phyloP scores from a whole-genome alignment of 2,888 invertebrate genomes.

The Gasteruption jaculator region DNA sequence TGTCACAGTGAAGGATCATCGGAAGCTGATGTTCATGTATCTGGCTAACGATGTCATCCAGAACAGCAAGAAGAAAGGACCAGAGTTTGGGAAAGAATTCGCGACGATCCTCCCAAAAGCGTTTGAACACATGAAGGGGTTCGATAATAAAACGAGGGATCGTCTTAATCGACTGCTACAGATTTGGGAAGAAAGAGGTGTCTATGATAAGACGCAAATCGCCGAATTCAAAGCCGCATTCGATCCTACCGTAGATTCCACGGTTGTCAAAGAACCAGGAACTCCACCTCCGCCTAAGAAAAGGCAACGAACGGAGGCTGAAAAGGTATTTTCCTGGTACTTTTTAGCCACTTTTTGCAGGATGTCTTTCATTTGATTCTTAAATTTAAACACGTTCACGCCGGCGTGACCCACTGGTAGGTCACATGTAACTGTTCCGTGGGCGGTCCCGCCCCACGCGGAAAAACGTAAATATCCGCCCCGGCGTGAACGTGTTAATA shows the following conservation, averaged over 20 bases:
- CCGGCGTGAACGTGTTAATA: too few species aligned
- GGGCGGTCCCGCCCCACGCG: too few species aligned
- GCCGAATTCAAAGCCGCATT: constrained; percentile 70
- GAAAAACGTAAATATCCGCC: too few species aligned
- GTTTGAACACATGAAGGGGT: constrained; percentile 76
- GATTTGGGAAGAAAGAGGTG: constrained; percentile 91
- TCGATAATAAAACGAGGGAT: constrained; percentile 77
- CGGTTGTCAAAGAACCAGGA: constrained; percentile 35
- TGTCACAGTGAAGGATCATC: constrained; percentile 72
- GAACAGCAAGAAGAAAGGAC: constrained; percentile 96
- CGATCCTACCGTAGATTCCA: constrained; percentile 39
- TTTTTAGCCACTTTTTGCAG: background rate
- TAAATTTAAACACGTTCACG: too few species aligned
- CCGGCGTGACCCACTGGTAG: too few species aligned
- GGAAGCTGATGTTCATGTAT: constrained; percentile 93
- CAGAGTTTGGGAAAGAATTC: constrained; percentile 90
- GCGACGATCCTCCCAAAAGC: constrained; percentile 74
- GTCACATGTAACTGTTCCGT: too few species aligned
- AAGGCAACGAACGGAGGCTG: constrained; percentile 49
- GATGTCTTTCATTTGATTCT: too few species aligned
- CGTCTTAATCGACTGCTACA: constrained; percentile 77
- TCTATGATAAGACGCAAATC: constrained; percentile 79
- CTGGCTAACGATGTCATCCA: constrained; percentile 99
- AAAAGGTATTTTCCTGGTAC: constrained; percentile 31
- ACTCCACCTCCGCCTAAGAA: constrained; percentile 53